phyloP scores from a whole-genome alignment of 1,140 invertebrate species.

The Anadara kagoshimensis region DNA sequence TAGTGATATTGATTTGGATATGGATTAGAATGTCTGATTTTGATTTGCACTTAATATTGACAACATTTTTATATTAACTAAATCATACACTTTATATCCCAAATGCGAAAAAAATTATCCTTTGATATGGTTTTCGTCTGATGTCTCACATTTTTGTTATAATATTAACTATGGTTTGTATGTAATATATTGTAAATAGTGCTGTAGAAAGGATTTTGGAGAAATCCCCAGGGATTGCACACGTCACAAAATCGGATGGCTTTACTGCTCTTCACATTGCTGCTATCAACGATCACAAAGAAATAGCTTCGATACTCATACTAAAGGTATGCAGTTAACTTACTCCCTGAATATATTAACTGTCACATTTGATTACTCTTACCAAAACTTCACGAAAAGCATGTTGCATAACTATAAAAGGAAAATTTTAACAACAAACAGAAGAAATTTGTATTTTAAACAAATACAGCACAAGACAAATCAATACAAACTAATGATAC shows the following conservation, averaged over 20 bases:
- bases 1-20: no score
- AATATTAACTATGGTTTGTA: no score
- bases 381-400: not conserved
- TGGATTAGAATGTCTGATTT: no score
- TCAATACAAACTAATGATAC: no score
- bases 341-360: not conserved
- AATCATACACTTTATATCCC: no score
- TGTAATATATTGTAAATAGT: slow-evolving; percentile 9
- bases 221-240: slow-evolving; percentile 20
- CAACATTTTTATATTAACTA: no score
- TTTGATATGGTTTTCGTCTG: no score
- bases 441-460: not conserved
- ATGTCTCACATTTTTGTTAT: no score
- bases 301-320: slow-evolving; percentile 44
- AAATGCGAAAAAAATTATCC: no score
- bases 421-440: not conserved
- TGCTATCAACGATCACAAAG: slow-evolving; percentile 53
- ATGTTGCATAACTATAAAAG: not conserved
- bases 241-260: slow-evolving; percentile 38
- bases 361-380: not conserved
- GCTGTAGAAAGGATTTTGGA: slow-evolving; percentile 40
- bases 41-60: no score
- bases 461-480: not conserved
- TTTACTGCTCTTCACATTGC: slow-evolving; percentile 55
- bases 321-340: slow-evolving; percentile 28